Percentiles rank a stretch among this genome's conserved stretches.
Conservation (phyloP, 2,888 invertebrate species). For the Teleiodes luculella region DNA sequence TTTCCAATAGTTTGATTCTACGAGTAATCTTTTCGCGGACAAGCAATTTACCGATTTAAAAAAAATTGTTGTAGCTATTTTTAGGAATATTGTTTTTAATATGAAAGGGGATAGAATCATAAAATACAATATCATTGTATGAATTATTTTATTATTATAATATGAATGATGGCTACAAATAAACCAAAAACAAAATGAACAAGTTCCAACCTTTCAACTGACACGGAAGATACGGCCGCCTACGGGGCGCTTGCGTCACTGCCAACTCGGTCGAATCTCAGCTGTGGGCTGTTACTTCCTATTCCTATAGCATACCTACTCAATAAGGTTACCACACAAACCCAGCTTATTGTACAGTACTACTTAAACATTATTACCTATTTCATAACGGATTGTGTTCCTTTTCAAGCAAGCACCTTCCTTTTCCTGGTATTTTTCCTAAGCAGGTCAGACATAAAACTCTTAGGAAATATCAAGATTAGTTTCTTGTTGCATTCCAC, state of each 20-base stretch:
- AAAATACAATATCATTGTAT: no score
- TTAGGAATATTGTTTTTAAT: no score
- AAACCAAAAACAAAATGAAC: no score
- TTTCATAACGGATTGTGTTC: background rate
- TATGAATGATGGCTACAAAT: no score
- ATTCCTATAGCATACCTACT: constrained; percentile 41
- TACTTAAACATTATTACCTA: background rate
- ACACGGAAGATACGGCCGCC: constrained; percentile 44
- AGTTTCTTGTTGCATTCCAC: background rate
- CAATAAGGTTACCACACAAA: constrained; percentile 7
- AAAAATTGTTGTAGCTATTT: no score
- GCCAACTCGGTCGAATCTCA: constrained; percentile 34
- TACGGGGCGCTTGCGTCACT: constrained; percentile 46
- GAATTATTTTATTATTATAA: no score
- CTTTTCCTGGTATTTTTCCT: constrained; percentile 1
- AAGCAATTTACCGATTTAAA: no score
- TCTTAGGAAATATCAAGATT: background rate
- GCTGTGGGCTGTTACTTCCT: constrained; percentile 41
- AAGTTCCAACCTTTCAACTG: constrained; percentile 24
- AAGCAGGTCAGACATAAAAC: background rate
- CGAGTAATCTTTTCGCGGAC: no score
- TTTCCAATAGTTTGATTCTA: no score
- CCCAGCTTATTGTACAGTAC: background rate
- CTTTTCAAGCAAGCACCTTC: background rate
- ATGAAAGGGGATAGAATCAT: no score